Conservation (phyloP, 2,888 invertebrate species). For the Deilephila porcellus region DNA sequence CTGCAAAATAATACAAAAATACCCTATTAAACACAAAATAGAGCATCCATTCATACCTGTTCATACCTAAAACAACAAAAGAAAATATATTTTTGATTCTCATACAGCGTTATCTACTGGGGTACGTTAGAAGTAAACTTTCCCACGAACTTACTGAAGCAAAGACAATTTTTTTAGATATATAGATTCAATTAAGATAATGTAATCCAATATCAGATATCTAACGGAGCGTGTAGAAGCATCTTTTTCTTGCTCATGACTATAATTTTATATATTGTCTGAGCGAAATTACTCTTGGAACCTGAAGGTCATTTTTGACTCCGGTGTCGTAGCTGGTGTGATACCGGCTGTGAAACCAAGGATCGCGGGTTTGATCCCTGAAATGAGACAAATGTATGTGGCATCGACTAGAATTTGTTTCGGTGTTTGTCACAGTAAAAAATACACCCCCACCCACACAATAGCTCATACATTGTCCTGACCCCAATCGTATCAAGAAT, state of each 20-base stretch:
- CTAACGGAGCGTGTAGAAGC: constrained; percentile 3
- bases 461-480: too few species aligned
- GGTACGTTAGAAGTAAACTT: neutral
- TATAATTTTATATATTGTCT: constrained; percentile 1
- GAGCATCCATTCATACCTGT: too few species aligned
- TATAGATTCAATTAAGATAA: constrained; percentile 28
- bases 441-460: neutral
- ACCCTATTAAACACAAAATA: too few species aligned
- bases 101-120: neutral
- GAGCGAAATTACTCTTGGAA: neutral
- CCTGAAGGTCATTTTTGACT: neutral
- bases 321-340: too few species aligned
- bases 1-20: too few species aligned
- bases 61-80: too few species aligned
- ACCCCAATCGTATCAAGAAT: too few species aligned
- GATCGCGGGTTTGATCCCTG: too few species aligned
- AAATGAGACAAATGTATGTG: too few species aligned
- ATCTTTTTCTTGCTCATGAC: neutral
- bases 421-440: neutral
- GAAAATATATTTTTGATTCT: too few species aligned
- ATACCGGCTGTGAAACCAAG: too few species aligned
- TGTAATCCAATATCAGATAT: constrained; percentile 25
- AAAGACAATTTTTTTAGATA: constrained; percentile 13
- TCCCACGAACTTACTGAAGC: neutral
- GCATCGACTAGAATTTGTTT: neutral